Conservation (phyloP, 2,888 invertebrate genomes). For the Argynnis bischoffii region DNA sequence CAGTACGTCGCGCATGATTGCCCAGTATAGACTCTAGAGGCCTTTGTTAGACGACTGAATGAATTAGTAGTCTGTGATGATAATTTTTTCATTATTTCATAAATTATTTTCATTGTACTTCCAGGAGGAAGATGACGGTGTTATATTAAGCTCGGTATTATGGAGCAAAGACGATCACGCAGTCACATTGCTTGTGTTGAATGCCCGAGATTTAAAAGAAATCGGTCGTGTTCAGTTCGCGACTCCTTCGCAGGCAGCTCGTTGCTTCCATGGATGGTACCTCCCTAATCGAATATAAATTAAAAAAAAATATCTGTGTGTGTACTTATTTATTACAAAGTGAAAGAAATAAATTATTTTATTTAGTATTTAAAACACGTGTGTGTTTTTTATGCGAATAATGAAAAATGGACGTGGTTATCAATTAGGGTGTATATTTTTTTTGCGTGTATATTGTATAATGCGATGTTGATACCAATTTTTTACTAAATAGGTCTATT, state of each 20-base stretch:
- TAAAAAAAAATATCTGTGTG: background rate
- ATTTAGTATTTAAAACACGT: background rate
- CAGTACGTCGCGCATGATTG: too few relatives aligned
- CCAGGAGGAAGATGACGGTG: constrained; percentile 87
- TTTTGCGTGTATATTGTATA: too few relatives aligned
- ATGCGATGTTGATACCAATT: too few relatives aligned
- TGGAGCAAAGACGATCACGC: constrained; percentile 84
- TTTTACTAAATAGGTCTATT: too few relatives aligned
- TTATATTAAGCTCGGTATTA: constrained; percentile 85
- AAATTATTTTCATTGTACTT: constrained; percentile 25
- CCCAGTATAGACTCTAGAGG: too few relatives aligned
- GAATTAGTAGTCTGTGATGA: background rate
- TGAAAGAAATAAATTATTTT: background rate
- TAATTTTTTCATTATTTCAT: background rate
- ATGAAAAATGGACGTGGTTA: too few relatives aligned
- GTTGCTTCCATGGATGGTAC: constrained; percentile 53
- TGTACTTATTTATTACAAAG: background rate
- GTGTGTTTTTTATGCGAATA: background rate
- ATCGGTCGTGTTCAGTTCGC: constrained; percentile 86
- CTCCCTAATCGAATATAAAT: constrained; percentile 23
- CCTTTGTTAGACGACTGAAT: too few relatives aligned
- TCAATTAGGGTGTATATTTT: too few relatives aligned
- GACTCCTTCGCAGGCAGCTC: constrained; percentile 86
- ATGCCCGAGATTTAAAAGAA: constrained; percentile 87
- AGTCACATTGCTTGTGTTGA: constrained; percentile 86